Base-by-base conservation (phyloP, 2,113 vertebrate genomes). In the Sterna hirundo region DNA sequence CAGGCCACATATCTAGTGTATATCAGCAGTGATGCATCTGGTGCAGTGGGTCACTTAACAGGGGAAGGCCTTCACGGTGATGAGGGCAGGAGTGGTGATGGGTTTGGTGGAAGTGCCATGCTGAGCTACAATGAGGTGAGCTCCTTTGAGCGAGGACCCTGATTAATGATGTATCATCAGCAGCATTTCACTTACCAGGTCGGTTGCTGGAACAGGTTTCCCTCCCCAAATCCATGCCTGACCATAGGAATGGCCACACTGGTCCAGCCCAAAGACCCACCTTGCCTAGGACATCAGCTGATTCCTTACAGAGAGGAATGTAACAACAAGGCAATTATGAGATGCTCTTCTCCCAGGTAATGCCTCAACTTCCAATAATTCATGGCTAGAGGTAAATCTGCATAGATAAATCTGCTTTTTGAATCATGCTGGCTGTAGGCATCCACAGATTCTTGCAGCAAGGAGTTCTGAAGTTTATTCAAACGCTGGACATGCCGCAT, bases 1-100 rank as follows among this genome's bases (percentile, higher is more conserved):
- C 32, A 62, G 34, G 23, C 11, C 2, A 0, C 0, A 2, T 65
- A 23, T 22, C 49, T 44, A n/a, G 10, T 47, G 22, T 18, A 54
- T 26, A 8, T 36, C 34, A 66, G 57, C 34, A 81, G 15, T 18
- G 8, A 70, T 6, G 12, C 7, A 11, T 22, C n/a, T 55, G 54
- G 4, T 16, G 11, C 18, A 18, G 18, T 14, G 40, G 23, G 27
- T 21, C 49, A 27, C 7, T 34, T 40, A 18, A 11, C 16, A 36
- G 26, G 32, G 40, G 68, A 60, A 44, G 15, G 22, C 0, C 14
- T 10, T 36, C 3, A 2, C 3, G 27, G 52, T 61, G 42, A 13
- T 40, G 29, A 23, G 21, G 10, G 54, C 60, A 57, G 54, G 25
- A 74, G 29, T 0, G 2, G 17, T 22, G 54, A 20, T 62, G 46